Evolutionary conservation across 2,888 invertebrate genomes (phyloP).

Genomic region (Aquatica leii): DNA sequence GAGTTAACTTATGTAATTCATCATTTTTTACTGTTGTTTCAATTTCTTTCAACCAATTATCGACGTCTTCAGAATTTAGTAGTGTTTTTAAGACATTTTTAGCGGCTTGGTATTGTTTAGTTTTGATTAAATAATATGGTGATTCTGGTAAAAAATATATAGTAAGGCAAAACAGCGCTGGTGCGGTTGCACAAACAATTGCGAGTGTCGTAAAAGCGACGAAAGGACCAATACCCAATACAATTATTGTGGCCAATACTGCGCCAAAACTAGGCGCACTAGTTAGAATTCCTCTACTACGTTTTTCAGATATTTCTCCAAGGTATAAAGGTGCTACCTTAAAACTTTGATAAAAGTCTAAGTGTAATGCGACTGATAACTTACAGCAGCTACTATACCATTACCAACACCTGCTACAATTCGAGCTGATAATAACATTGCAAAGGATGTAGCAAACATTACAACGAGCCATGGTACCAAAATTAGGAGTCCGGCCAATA

Average conservation of each 20-base stretch:
- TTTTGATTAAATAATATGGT: slow-evolving; percentile 61
- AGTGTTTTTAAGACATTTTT: slow-evolving; percentile 47
- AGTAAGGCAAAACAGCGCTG: slow-evolving; percentile 54
- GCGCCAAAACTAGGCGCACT: slow-evolving; percentile 53
- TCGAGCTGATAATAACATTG: slow-evolving; percentile 68
- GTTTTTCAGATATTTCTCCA: slow-evolving; percentile 60
- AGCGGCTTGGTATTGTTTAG: slow-evolving; percentile 52
- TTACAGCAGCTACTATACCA: slow-evolving; percentile 62
- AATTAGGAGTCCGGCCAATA: slow-evolving; percentile 63
- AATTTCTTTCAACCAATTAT: slow-evolving; percentile 58
- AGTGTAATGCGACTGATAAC: slow-evolving; percentile 5
- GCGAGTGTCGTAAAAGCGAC: slow-evolving; percentile 55
- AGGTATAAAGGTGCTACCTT: slow-evolving; percentile 57
- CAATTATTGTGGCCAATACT: slow-evolving; percentile 56
- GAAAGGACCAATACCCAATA: slow-evolving; percentile 57
- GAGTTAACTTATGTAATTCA: slow-evolving; percentile 50
- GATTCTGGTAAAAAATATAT: slow-evolving; percentile 62
- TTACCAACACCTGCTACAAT: slow-evolving; percentile 74
- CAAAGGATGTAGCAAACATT: slow-evolving; percentile 47
- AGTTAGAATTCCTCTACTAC: slow-evolving; percentile 60
- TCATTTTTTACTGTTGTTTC: slow-evolving; percentile 54
- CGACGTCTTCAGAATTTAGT: slow-evolving; percentile 49
- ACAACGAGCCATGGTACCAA: slow-evolving; percentile 63
- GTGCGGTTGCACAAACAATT: slow-evolving; percentile 53
- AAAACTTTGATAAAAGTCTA: too few relatives aligned